These are phyloP conservation scores for Blastobasis lacticolella DNA, from an alignment of 2,888 invertebrate genomes.

Conservation along the genomic window DNA sequence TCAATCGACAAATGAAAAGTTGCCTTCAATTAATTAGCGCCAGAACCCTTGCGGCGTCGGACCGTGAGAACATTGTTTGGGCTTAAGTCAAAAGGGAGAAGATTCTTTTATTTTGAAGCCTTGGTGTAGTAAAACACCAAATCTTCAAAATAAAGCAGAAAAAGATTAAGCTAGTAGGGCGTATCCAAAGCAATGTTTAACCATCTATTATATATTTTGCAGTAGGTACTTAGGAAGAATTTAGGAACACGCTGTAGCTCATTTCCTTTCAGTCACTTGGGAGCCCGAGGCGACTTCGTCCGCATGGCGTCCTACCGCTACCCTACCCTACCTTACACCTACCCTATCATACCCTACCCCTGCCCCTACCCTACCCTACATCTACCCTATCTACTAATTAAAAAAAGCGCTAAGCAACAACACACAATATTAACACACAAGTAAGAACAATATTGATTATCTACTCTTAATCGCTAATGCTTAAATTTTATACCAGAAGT, in stretches of 20 bases:
- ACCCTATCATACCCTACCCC: background rate
- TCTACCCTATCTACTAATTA: background rate
- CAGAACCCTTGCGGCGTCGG: constrained; percentile 32
- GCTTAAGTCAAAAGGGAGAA: constrained; percentile 10
- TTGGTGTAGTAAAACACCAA: too few species aligned
- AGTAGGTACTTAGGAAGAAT: too few species aligned
- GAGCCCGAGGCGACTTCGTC: too few species aligned
- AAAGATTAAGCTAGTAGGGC: background rate
- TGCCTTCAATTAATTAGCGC: constrained; percentile 55
- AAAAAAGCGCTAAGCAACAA: background rate
- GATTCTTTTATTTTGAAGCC: background rate
- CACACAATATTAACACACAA: background rate
- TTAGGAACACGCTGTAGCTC: too few species aligned
- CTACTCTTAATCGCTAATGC: background rate
- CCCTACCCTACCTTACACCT: background rate
- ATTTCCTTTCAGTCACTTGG: too few species aligned
- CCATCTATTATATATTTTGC: too few species aligned
- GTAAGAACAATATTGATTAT: background rate
- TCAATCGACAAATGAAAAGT: constrained; percentile 54
- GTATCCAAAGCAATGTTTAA: too few species aligned
- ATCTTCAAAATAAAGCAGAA: background rate
- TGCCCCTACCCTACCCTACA: background rate
- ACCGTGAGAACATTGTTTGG: constrained; percentile 40
- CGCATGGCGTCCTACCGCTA: too few species aligned
- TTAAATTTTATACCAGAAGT: constrained; percentile 12